Evolutionary conservation across 1,140 invertebrate species (phyloP).

Genomic region (Meloidogyne exigua): DNA sequence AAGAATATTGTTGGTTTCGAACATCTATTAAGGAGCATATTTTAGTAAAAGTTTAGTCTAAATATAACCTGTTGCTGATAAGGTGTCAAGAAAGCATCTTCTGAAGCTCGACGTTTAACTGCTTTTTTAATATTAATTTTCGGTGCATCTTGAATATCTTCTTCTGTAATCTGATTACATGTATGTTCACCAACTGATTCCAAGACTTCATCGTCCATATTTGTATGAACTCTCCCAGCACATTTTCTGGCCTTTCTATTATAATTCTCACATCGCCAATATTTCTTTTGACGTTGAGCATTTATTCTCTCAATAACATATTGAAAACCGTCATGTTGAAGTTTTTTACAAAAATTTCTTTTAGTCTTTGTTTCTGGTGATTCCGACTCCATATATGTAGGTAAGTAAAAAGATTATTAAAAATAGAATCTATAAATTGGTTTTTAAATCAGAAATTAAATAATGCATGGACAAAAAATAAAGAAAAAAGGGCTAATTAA

Average conservation of each 20-base stretch:
- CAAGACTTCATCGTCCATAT: constrained; percentile 4
- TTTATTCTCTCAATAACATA: neutral
- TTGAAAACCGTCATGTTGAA: neutral
- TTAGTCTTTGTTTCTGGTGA: neutral
- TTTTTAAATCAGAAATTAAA: too few relatives aligned
- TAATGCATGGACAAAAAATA: too few relatives aligned
- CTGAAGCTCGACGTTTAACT: constrained; percentile 3
- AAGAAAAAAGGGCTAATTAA: too few relatives aligned
- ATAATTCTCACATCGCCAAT: constrained; percentile 7
- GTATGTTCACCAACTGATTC: neutral
- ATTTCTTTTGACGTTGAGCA: neutral
- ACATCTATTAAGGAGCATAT: neutral
- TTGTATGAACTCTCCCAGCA: constrained; percentile 8
- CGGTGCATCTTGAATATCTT: neutral
- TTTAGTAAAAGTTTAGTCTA: too few relatives aligned
- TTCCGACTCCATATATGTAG: neutral
- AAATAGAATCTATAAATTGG: too few relatives aligned
- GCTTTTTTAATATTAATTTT: neutral
- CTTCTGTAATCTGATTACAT: neutral
- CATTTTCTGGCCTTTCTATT: neutral
- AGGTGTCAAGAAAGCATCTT: neutral
- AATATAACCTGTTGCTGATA: neutral
- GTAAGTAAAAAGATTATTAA: too few relatives aligned
- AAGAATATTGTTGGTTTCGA: neutral
- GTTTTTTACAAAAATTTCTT: neutral